Conservation (phyloP, 2,113 vertebrate species). For the Sakesphorus luctuosus region DNA sequence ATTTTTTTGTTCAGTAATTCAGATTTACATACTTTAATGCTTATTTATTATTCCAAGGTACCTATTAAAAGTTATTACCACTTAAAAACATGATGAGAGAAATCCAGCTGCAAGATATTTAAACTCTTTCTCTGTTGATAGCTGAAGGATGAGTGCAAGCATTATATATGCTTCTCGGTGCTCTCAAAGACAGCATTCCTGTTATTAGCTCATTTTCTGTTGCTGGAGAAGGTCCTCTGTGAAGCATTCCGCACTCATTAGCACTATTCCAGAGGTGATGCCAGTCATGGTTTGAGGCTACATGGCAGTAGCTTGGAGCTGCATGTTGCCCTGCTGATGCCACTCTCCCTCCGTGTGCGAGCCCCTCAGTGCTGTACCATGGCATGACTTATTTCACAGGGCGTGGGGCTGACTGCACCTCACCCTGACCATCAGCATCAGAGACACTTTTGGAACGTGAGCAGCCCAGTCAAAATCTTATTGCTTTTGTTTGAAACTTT, state of each 20-base stretch:
- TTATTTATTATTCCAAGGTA: background rate
- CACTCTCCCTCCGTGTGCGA: background rate
- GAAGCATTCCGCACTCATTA: background rate
- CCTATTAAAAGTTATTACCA: background rate
- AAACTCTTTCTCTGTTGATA: background rate
- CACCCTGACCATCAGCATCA: background rate
- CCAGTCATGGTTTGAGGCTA: rapidly evolving
- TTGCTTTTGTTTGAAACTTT: background rate
- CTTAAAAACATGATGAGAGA: background rate
- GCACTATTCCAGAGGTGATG: rapidly evolving
- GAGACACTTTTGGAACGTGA: rapidly evolving
- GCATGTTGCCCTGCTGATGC: rapidly evolving
- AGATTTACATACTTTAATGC: background rate
- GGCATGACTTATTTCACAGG: background rate
- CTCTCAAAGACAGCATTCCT: background rate
- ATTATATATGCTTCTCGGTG: background rate
- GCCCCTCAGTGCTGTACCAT: rapidly evolving
- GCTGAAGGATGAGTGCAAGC: background rate
- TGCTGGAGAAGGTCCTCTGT: background rate
- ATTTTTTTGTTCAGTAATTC: background rate
- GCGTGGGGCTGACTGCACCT: background rate
- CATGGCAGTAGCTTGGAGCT: background rate
- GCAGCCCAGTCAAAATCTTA: background rate
- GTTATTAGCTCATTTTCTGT: background rate
- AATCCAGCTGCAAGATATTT: background rate